Evolutionary conservation across 2,797 vertebrate species (phyloP).

Genomic region (Nannoperca obscura): DNA sequence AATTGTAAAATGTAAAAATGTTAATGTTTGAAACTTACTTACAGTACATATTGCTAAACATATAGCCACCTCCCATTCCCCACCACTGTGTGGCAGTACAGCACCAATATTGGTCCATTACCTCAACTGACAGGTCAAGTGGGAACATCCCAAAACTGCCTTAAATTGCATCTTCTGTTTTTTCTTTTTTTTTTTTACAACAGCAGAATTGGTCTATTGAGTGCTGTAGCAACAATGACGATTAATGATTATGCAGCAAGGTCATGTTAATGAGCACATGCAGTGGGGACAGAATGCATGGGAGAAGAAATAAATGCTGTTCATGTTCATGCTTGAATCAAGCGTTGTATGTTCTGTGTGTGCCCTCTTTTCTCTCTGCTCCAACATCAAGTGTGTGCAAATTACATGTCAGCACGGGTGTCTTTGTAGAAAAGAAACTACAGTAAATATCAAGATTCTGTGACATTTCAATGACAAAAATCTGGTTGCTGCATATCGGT

Average conservation of each 20-base stretch:
- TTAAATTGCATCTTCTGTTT: not conserved
- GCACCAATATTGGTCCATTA: constrained; percentile 16
- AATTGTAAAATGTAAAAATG: too few species aligned
- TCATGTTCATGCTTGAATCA: not conserved
- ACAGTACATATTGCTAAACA: not conserved
- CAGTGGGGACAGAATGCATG: not conserved
- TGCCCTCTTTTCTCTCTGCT: not conserved
- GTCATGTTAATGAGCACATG: not conserved
- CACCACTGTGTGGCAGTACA: constrained; percentile 71
- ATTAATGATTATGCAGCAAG: not conserved
- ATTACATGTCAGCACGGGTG: not conserved
- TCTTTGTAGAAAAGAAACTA: not conserved
- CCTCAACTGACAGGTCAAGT: not conserved
- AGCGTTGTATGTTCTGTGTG: not conserved
- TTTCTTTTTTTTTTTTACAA: not conserved
- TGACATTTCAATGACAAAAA: not conserved
- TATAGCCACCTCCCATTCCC: not conserved
- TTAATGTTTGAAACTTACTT: not conserved
- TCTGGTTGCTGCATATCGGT: constrained; percentile 4
- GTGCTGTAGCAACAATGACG: not conserved
- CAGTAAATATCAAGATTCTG: not conserved
- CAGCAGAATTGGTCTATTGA: not conserved
- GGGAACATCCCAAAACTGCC: not conserved
- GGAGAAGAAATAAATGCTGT: not conserved
- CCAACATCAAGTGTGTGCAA: not conserved